Base-by-base conservation (phyloP, 2,797 vertebrate genomes). In the Cyprinella venusta region DNA sequence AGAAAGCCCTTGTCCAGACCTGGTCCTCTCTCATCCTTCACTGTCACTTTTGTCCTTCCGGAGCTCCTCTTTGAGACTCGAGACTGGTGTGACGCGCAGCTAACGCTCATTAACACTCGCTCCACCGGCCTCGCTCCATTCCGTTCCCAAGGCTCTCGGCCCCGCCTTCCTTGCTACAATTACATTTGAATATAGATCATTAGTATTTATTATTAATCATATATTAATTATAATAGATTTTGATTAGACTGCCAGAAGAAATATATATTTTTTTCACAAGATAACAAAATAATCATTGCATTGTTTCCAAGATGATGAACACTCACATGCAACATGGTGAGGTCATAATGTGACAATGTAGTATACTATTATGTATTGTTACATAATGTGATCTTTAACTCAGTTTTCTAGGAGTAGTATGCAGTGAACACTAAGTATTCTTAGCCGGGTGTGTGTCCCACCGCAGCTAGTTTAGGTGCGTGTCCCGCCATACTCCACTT, bases 401-500 rank as follows among this genome's bases (percentile, higher is more conserved):
- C 67, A n/a, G 21, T 68, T 40, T 38, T n/a, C 21, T 68, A 12
- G 64, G 19, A 12, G 36, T n/a, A 13, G 38, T 69, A 8, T n/a
- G 38, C 42, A 71, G 42, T 21, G 19, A 65, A 36, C 63, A 38
- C 9, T 52, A 50, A 52, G 18, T 33, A 33, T 48, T 50, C 24
- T 71, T 50, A 50, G 45, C 45, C 4, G 69, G 4, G 24, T 9
- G 24, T 5, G n/a, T 64, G 16, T 13, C 38, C 21, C 2, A 5
- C 21, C 56, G 42, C 30, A 33, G 2, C 30, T 33, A 33, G 69
- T 30, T 45, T 42, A 26, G 7, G 24, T 9, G 24, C 9, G n/a
- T 64, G 16, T n/a, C 38, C 12, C 2, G 9, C 10, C 56, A 38
- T n/a, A 84, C 63, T 76, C 9, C 82, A 84, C 75, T 67, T 63